Evolutionary conservation across 2,113 vertebrate genomes (phyloP), one percentile per base, ranked within the genome.

Genomic region (Dipodomys spectabilis): DNA sequence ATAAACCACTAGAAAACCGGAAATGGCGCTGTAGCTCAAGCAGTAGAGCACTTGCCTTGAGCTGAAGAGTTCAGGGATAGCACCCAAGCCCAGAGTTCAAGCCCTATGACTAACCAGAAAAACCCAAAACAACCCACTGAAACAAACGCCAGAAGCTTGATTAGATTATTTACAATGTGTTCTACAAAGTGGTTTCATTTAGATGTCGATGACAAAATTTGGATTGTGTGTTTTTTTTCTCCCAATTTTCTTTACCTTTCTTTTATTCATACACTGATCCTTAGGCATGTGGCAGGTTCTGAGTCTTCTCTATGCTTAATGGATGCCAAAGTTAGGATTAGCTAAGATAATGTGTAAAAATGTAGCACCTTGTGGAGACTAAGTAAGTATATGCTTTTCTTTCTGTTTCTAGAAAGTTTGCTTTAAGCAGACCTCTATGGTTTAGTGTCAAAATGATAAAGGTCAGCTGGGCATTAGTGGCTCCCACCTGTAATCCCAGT

Each of bases 161-260:
- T 57, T 81, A n/a, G 69, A 71, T 87, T 86, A 25, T 96, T 92
- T 90, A 16, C 27, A 62, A 35, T 39, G 39, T 81, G 12, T 68
- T 49, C 72, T 10, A 88, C 79, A 62, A 74, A 82, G 23, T 86
- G 10, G 25, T 69, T 90, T 96, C 67, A 82, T 32, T 88, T 92
- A 95, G n/a, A 82, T 13, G 8, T 44, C 22, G 87, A 71, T 30
- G 92, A n/a, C 49, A 95, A 82, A 94, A 75, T 73, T 88, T 90
- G n/a, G 60, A 68, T 92, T 74, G 19, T 35, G 27, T 69, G 1
- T 64, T 64, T 64, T 20, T 25, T 25, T 84, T 78, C 79, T 53
- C 28, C 67, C 74, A 25, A 10, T 35, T 19, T 45, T 69, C 20
- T 60, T 88, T 87, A 28, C 25, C 10, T 67, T 80, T 86, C 7